These are phyloP conservation scores for Xestia c-nigrum DNA, from an alignment of 2,888 invertebrate species.

Conservation along the genomic window DNA sequence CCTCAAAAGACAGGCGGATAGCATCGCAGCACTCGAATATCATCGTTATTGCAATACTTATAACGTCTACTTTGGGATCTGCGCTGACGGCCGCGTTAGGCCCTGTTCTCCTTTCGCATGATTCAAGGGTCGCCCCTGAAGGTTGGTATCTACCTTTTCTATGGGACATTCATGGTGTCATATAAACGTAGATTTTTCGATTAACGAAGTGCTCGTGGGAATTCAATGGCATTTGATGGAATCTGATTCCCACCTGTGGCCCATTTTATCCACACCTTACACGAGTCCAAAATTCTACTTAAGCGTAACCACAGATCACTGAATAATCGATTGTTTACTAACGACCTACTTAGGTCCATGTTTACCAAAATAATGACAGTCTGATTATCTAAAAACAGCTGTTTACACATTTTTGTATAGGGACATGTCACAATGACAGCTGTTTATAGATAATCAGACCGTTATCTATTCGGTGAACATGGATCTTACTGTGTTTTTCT, in stretches of 20 bases:
- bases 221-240: background rate
- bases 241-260: background rate
- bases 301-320: background rate
- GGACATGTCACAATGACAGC: too few relatives aligned
- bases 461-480: too few relatives aligned
- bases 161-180: constrained; percentile 32
- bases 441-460: too few relatives aligned
- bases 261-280: background rate
- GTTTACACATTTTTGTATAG: too few relatives aligned
- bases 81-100: constrained; percentile 83
- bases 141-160: constrained; percentile 73
- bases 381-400: too few relatives aligned
- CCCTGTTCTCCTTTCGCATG: constrained; percentile 83
- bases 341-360: too few relatives aligned
- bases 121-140: constrained; percentile 83
- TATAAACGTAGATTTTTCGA: constrained; percentile 45
- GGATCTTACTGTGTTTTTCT: background rate
- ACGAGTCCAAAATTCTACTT: background rate
- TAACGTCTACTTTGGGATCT: constrained; percentile 85
- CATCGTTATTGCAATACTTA: constrained; percentile 86
- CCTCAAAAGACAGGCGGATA: constrained; percentile 78
- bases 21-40: constrained; percentile 86
- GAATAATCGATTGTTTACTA: background rate
- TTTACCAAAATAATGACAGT: too few relatives aligned
- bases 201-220: constrained; percentile 28